Evolutionary conservation across 2,888 invertebrate species (phyloP).

Genomic region (Tetramorium bicarinatum): DNA sequence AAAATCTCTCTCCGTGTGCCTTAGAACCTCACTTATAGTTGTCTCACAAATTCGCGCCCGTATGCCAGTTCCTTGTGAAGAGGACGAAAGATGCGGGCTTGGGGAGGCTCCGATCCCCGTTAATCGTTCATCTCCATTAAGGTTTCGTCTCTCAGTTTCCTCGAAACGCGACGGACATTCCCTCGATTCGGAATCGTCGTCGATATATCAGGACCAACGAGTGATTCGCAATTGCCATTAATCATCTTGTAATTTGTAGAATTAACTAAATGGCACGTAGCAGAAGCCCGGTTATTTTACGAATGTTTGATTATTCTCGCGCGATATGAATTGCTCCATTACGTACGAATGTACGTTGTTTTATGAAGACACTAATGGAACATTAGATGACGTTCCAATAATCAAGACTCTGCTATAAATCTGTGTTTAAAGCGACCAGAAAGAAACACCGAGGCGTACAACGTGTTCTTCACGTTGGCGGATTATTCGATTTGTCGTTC

Average conservation of each 20-base stretch:
- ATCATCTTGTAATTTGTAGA: constrained; percentile 16
- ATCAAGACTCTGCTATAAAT: background rate
- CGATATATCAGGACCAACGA: background rate
- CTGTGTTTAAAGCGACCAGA: background rate
- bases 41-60: constrained; percentile 71
- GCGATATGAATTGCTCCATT: background rate
- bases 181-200: constrained; percentile 1
- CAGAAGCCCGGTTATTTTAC: constrained; percentile 5
- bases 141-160: constrained; percentile 62
- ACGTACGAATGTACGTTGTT: constrained; percentile 11
- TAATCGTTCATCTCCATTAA: constrained; percentile 66
- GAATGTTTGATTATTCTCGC: constrained; percentile 16
- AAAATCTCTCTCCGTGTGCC: background rate
- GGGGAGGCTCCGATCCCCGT: constrained; percentile 72
- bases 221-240: constrained; percentile 13
- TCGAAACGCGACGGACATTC: constrained; percentile 36
- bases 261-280: background rate
- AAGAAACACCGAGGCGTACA: background rate
- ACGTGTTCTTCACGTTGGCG: constrained; percentile 5
- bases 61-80: constrained; percentile 65
- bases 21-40: background rate
- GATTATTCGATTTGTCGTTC: constrained; percentile 22
- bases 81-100: constrained; percentile 72
- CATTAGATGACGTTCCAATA: background rate
- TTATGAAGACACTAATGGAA: constrained; percentile 2